Evolutionary conservation across 1,140 invertebrate genomes (phyloP), one percentile per base, ranked within the genome.

Genomic region (Eriocheir sinensis): DNA sequence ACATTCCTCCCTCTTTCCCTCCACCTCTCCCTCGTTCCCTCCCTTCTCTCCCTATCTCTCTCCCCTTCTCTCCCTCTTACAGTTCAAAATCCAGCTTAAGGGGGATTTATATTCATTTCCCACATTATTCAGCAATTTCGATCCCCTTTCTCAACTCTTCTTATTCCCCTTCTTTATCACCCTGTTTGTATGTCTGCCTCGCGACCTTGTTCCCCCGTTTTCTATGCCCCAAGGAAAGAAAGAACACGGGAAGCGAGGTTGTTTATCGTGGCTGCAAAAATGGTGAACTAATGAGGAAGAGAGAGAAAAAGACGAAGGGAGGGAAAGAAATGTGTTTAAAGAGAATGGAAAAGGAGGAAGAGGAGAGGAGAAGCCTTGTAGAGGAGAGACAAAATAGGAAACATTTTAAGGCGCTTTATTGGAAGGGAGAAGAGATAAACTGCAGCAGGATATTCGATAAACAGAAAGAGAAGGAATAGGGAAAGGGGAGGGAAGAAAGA

Each of bases 91-190:
- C 60, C 60, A 72, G 60, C 60, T 72, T 72, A 72, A n/a, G 17
- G n/a, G n/a, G 17, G 6, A 6, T 72, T 72, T n/a, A 72, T 72
- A n/a, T 72, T 72, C n/a, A 72, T 72, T 72, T 72, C 27, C 60
- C 21, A n/a, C 85, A 86, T 38, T 86, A 86, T 86, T 86, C 85
- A 86, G 4, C 36, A 34, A 27, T 30, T 40, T 86, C 32, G 41
- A 36, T 86, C 85, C 80, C 36, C 27, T 86, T 44, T 40, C 34
- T 86, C 41, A 8, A 9, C 21, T 86, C 85, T 38, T 15, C 81
- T 30, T 85, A n/a, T 85, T 85, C n/a, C 81, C 17, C 38, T 17
- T 17, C 30, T 85, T 34, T 34, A 34, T 34, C 48, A 53, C 21
- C 60, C 2, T 21, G 60, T n/a, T n/a, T n/a, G n/a, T n/a, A n/a